Base-by-base conservation (phyloP, 1,140 invertebrate genomes). In the Drosophila sp. region DNA sequence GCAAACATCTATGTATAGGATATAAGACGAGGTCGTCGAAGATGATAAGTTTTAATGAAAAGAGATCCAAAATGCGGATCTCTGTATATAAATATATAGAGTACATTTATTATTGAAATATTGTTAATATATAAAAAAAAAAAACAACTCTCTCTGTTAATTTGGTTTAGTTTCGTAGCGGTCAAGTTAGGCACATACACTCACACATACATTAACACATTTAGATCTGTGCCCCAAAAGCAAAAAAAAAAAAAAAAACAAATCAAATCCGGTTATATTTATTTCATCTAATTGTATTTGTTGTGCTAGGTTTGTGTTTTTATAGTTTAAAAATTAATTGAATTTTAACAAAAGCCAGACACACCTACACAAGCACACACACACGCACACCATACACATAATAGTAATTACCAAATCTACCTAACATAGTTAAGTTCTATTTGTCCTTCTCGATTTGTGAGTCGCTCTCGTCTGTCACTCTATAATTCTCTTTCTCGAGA, bases 81-180 rank as follows among this genome's bases (percentile, higher is more conserved):
- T 38, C 60, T 50, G 23, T 47, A 25, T 47, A 47, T 50, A 27
- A 3, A 50, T 4, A 27, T 50, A 50, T 27, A 27, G 35, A 38
- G 72, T 54, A 54, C 47, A 72, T 66, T 60, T 50, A n/a, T 60
- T 73, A 40, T 41, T 72, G 61, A 57, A 66, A 44, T 61, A 60
- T 56, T 33, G 32, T 55, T 55, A 63, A 40, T 70, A 62, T 41
- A 66, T 62, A 71, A 44, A 72, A 57, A 69, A 60, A 38, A 60
- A 60, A 38, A 64, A 79, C 57, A 71, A 74, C 38, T 72, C 54
- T 33, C 57, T 75, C 74, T 79, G 76, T 79, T 79, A 74, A 77
- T 78, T 81, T 66, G 47, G 56, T 79, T 79, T 83, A 83, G 81
- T 66, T 60, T 47, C 11, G 63, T 84, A 64, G 76, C 72, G 72